These are phyloP conservation scores for Cotesia chilonis DNA, from an alignment of 1,140 invertebrate genomes.

Conservation along the genomic window DNA sequence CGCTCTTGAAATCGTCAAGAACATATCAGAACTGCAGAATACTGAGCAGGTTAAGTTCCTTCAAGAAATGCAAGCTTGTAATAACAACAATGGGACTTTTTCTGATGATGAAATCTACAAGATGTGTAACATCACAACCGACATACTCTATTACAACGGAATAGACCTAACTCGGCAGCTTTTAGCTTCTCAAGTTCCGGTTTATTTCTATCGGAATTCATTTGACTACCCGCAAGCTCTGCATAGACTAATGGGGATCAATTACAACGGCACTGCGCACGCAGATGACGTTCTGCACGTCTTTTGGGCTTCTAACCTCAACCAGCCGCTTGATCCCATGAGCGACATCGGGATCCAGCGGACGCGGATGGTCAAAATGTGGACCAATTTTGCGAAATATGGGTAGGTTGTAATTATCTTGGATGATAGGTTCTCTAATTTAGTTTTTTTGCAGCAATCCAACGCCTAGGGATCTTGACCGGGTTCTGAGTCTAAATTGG, in stretches of 20 bases:
- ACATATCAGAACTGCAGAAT: too few relatives aligned
- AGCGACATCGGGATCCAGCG: not conserved
- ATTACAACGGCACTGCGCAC: not conserved
- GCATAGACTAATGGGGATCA: not conserved
- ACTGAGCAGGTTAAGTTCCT: too few relatives aligned
- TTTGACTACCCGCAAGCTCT: not conserved
- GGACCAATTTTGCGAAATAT: conserved; percentile 23
- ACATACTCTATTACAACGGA: conserved; percentile 44
- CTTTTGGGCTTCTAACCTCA: not conserved
- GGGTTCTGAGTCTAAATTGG: not conserved
- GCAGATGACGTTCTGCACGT: not conserved
- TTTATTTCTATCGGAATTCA: not conserved
- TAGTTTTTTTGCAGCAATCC: not conserved
- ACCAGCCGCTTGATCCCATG: not conserved
- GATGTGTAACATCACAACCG: not conserved
- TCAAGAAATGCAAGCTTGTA: too few relatives aligned
- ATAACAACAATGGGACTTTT: too few relatives aligned
- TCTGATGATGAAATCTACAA: too few relatives aligned
- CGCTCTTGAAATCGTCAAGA: too few relatives aligned
- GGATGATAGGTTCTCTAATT: too few relatives aligned
- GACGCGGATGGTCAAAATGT: not conserved
- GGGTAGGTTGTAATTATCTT: not conserved
- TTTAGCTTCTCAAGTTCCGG: conserved; percentile 50
- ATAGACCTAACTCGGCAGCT: conserved; percentile 69
- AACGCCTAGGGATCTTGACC: not conserved